Base-by-base conservation (phyloP, 1,140 invertebrate genomes). In the Telenomus remus region DNA sequence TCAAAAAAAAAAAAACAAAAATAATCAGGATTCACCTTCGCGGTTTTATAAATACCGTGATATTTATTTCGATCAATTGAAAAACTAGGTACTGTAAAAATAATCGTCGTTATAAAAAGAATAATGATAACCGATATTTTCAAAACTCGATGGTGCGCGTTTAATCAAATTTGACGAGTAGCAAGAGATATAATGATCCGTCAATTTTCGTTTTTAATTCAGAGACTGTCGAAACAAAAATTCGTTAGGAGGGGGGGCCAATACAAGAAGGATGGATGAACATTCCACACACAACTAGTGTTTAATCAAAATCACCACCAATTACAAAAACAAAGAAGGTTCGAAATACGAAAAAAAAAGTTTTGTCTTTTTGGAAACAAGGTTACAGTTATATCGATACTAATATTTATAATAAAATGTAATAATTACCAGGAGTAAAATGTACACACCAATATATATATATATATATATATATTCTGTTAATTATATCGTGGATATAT, bases 261-360 rank as follows among this genome's bases (percentile, higher is more conserved):
- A 27, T 27, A 27, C 19, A 27, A 27, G 19, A 43, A 34, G 47
- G 47, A 50, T n/a, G 12, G 15, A 27, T 39, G 7, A 53, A 33
- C 15, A 57, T 59, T 53, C 39, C 57, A 59, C 55, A 68, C 19
- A 27, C 65, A 59, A 68, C 49, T 68, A 68, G 65, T 68, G 16
- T 59, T 46, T 15, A 37, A 53, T 4, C 19, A 43, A 48, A 46
- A 33, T 37, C n/a, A 11, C n/a, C n/a, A 39, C 37, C 19, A 27
- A 27, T 27, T 27, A 27, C 19, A 27, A n/a, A n/a, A 39, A 39
- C 37, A 39, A 11, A 39, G 37, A 39, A 39, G 37, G 37, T 27
- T 27, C 2, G 2, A 27, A 27, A 27, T 27, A 27, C 19, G n/a
- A n/a, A n/a, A 27, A 27, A 27, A 27, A 27, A 1, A 27, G 19